Evolutionary conservation across 2,797 vertebrate species (phyloP), one percentile per base, ranked within the genome.

Genomic region (Sternotherus odoratus): DNA sequence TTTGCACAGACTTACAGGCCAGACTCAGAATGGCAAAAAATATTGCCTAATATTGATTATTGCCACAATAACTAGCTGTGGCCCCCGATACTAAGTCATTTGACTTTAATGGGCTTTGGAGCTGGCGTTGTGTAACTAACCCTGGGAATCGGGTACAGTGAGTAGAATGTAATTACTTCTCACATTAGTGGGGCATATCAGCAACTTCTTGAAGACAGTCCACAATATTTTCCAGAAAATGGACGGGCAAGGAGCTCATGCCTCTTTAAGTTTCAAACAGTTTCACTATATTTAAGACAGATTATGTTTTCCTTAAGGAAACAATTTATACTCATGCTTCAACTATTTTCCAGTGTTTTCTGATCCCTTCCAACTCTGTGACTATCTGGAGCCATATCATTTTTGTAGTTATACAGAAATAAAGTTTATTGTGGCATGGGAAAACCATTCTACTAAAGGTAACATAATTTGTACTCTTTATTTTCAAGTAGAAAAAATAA

Each of bases 401-500:
- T 56, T 72, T 66, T 91, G 36, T 17, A 89, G 49, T 90, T 0
- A 91, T 86, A 92, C 77, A 87, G 79, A 89, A 93, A 72, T 91
- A 85, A 81, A 89, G 48, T 49, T 66, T 96, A 88, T 77, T 95
- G 95, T 92, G 86, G 53, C 88, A 81, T 43, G 21, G 51, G 49
- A 89, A 72, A 91, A 66, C 11, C 82, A 51, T n/a, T 78, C 91
- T 93, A 79, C 30, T 63, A 48, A 83, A 92, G 79, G 86, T 3
- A 54, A 94, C 81, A 75, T 19, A 85, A 77, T 43, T 90, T 95
- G 86, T 93, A 80, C 80, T 92, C 95, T 94, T 15, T 48, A 93
- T 83, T 94, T 96, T 93, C 33, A 51, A 23, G 84, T 93, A 92
- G 80, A 30, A 85, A 80, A 91, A 83, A 28, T 86, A 93, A 96